Base-by-base conservation (phyloP, 1,140 invertebrate species). In the Drosophila trapezifrons region DNA sequence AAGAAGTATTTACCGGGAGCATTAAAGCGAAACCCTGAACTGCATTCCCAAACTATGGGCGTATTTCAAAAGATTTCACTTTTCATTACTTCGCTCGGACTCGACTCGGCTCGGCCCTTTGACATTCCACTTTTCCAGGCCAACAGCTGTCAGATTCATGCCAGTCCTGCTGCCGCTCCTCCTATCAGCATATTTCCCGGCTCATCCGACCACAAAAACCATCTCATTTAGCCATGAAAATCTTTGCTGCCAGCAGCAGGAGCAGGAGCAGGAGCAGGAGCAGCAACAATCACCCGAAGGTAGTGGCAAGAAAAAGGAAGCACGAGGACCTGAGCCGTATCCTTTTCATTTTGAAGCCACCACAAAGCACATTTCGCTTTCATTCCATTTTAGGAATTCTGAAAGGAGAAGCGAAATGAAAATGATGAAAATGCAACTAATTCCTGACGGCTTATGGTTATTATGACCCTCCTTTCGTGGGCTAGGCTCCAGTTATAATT, bases 391-490 rank as follows among this genome's bases (percentile, higher is more conserved):
- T 77, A 55, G 75, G 79, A 77, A 83, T 83, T 59, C 71, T 66
- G 49, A 67, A 63, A 66, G 60, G 22, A 60, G 38, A 64, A 59
- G 56, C 57, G 43, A 80, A 82, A 82, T 78, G 79, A 82, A 83
- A 82, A 82, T 82, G 80, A 84, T 84, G 83, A 87, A 87, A 87
- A 87, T 87, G 84, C 84, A 87, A 89, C 84, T 87, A 87, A 87
- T 87, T 86, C 83, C 83, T 87, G 84, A 74, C 83, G 76, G 84
- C 83, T 87, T 87, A 87, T 67, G 79, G 72, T 87, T 89, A 80
- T 89, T 83, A 83, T 82, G 62, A 25, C 43, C 52, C 43, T 15
- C 51, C 25, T 27, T 27, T 54, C 42, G 37, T 40, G 62, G 54
- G 47, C 78, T 38, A 25, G 25, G 45, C 60, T 69, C 63, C 57